Evolutionary conservation across 2,113 vertebrate genomes (phyloP).

Genomic region (Hyperoodon ampullatus): DNA sequence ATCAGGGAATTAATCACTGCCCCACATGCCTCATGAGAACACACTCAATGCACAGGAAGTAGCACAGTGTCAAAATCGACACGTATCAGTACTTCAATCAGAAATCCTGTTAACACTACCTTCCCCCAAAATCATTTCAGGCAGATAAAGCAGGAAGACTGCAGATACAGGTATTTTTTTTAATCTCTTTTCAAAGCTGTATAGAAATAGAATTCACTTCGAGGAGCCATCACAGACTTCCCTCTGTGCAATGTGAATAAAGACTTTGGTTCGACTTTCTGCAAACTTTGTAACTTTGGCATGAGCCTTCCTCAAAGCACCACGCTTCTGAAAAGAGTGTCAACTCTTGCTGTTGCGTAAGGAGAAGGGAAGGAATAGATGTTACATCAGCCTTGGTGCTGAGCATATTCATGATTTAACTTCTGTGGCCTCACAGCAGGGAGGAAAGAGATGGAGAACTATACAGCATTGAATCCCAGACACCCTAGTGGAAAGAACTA

Average conservation of each 20-base stretch:
- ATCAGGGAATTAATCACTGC: conserved; percentile 8
- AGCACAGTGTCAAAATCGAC: neutral
- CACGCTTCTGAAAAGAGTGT: neutral
- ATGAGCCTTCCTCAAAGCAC: neutral
- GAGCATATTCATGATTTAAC: neutral
- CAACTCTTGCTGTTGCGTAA: neutral
- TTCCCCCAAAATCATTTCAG: conserved; percentile 32
- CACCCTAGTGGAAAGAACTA: neutral
- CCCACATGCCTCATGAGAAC: neutral
- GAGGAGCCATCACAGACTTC: conserved; percentile 10
- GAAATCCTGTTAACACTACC: conserved; percentile 47
- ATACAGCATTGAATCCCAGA: neutral
- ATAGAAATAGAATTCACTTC: conserved; percentile 46
- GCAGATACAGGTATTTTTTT: neutral
- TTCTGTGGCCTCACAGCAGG: neutral
- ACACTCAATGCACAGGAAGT: neutral
- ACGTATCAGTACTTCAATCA: neutral
- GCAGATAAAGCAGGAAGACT: conserved; percentile 38
- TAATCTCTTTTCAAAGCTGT: conserved; percentile 34
- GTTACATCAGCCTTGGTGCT: rapidly evolving
- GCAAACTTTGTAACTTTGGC: conserved; percentile 1
- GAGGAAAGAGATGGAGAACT: neutral
- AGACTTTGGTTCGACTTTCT: conserved; percentile 23
- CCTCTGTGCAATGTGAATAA: neutral
- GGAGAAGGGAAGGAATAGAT: neutral